phyloP scores from a whole-genome alignment of 2,113 vertebrate genomes.

The Siphamia tubifer region DNA sequence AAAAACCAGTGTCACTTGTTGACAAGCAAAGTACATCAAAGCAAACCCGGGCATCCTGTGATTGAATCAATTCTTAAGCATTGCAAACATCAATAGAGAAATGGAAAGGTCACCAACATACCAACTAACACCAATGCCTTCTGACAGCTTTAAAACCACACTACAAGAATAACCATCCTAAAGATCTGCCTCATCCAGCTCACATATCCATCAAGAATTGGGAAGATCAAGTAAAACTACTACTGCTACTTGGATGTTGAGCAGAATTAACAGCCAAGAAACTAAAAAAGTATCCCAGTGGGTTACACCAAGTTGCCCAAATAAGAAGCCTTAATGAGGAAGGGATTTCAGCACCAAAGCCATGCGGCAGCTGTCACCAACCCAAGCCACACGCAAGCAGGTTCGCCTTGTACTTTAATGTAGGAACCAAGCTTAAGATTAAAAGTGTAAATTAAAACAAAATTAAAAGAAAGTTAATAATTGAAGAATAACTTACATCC shows the following conservation, averaged over 20 bases:
- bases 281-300: conserved; percentile 22
- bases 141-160: no score
- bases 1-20: background rate
- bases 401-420: background rate
- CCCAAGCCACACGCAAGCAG: conserved; percentile 29
- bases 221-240: background rate
- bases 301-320: conserved; percentile 46
- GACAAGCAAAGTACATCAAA: background rate
- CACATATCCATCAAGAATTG: background rate
- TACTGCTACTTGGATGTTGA: background rate
- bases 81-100: background rate
- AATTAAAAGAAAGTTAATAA: background rate
- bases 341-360: conserved; percentile 75
- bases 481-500: conserved; percentile 81
- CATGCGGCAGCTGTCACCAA: conserved; percentile 74
- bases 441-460: background rate
- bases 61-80: background rate
- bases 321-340: conserved; percentile 68
- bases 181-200: background rate
- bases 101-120: background rate
- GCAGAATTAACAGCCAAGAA: conserved; percentile 33
- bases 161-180: no score
- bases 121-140: no score
- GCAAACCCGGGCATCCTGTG: background rate
- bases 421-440: conserved; percentile 8